These are phyloP conservation scores for Percopsis omiscomaycus DNA, from an alignment of 2,797 vertebrate species.

Conservation along the genomic window DNA sequence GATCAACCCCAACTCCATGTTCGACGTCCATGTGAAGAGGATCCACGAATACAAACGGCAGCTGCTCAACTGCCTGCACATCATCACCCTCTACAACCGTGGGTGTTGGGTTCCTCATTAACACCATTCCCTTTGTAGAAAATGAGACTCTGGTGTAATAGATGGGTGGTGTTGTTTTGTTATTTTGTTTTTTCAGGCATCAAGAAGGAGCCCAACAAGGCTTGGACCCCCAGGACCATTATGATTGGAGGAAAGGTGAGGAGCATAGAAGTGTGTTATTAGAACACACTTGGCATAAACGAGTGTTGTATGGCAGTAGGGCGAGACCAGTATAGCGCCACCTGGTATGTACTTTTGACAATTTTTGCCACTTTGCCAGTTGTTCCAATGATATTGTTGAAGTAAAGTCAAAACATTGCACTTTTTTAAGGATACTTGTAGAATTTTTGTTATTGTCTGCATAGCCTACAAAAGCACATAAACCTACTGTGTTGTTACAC, in stretches of 20 bases:
- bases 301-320: too few relatives aligned
- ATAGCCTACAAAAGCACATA: too few relatives aligned
- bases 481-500: too few relatives aligned
- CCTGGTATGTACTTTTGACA: too few relatives aligned
- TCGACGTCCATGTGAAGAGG: conserved; percentile 91
- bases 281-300: neutral
- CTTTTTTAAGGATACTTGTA: neutral
- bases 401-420: too few relatives aligned
- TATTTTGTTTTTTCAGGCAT: conserved; percentile 74
- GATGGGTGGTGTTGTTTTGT: neutral
- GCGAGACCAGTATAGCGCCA: too few relatives aligned
- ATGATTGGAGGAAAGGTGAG: conserved; percentile 93
- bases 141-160: neutral
- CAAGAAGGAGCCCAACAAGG: conserved; percentile 85
- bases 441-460: neutral
- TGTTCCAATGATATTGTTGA: too few relatives aligned
- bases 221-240: conserved; percentile 84
- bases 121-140: neutral
- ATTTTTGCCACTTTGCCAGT: too few relatives aligned
- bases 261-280: neutral
- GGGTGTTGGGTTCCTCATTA: conserved; percentile 12
- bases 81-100: conserved; percentile 91
- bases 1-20: conserved; percentile 89
- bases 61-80: conserved; percentile 90
- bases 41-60: conserved; percentile 95